These are phyloP conservation scores for Struthidea cinerea DNA, from an alignment of 2,113 vertebrate genomes.

Conservation along the genomic window DNA sequence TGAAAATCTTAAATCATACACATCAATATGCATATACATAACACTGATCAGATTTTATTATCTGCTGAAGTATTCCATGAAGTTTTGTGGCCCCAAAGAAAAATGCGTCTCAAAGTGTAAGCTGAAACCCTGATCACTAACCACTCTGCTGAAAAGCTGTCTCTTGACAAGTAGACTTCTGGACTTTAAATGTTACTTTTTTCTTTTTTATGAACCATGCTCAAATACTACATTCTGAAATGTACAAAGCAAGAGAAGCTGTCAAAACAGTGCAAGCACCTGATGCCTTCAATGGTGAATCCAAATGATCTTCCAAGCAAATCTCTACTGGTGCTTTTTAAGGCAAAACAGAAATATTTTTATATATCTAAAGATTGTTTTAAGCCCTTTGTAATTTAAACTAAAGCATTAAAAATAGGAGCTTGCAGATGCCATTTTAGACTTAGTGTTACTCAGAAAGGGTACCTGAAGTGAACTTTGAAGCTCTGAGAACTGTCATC, in stretches of 20 bases:
- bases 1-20: background rate
- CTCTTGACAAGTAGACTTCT: background rate
- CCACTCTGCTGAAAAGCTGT: background rate
- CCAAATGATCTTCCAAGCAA: conserved; percentile 22
- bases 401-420: conserved; percentile 41
- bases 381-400: conserved; percentile 16
- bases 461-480: background rate
- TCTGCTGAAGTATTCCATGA: background rate
- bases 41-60: background rate
- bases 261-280: background rate
- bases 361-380: conserved; percentile 23
- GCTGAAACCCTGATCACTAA: background rate
- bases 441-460: background rate
- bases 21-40: background rate
- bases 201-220: background rate
- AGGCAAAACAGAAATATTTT: conserved; percentile 38
- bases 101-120: background rate
- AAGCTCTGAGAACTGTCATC: conserved; percentile 38
- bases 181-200: background rate
- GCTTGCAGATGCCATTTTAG: conserved; percentile 12
- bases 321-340: conserved; percentile 13
- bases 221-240: background rate
- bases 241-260: background rate
- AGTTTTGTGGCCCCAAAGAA: background rate
- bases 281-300: background rate